These are phyloP conservation scores for Otis tarda DNA, from an alignment of 2,113 vertebrate species.

Conservation along the genomic window DNA sequence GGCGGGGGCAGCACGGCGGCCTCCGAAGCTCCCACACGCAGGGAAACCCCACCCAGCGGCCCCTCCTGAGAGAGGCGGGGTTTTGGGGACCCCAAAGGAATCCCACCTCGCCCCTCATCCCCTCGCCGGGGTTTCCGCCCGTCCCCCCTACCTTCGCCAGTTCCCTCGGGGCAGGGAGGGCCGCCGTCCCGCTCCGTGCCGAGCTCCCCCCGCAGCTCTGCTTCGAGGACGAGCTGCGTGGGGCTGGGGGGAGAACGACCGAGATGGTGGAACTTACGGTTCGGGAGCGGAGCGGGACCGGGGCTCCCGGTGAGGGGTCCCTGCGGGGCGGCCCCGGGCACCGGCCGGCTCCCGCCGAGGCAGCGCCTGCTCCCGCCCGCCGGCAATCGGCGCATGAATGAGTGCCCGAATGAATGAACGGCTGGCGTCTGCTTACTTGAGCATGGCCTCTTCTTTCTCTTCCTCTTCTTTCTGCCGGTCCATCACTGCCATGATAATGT, in stretches of 20 bases:
- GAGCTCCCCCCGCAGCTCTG: background rate
- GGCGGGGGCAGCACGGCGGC: constrained; percentile 39
- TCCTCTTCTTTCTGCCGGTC: constrained; percentile 97
- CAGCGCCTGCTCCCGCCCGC: background rate
- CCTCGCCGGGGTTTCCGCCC: background rate
- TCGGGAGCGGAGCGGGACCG: background rate
- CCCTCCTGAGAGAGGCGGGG: constrained; percentile 40
- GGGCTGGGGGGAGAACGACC: background rate
- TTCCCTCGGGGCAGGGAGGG: background rate
- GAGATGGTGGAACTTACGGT: background rate
- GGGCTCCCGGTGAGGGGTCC: background rate
- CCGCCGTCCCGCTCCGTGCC: background rate
- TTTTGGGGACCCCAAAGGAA: constrained; percentile 35
- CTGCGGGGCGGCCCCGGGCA: background rate
- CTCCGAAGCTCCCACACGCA: background rate
- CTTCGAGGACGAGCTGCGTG: background rate
- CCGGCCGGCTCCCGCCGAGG: background rate
- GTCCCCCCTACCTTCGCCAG: background rate
- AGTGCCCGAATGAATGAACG: constrained; percentile 52
- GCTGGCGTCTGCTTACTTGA: constrained; percentile 88
- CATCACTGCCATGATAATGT: constrained; percentile 98
- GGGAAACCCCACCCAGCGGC: constrained; percentile 56
- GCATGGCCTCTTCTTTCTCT: constrained; percentile 97
- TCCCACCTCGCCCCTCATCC: constrained; percentile 22
- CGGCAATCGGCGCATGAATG: constrained; percentile 37